These are phyloP conservation scores for Scolopax mira DNA, from an alignment of 2,113 vertebrate species.

Conservation along the genomic window DNA sequence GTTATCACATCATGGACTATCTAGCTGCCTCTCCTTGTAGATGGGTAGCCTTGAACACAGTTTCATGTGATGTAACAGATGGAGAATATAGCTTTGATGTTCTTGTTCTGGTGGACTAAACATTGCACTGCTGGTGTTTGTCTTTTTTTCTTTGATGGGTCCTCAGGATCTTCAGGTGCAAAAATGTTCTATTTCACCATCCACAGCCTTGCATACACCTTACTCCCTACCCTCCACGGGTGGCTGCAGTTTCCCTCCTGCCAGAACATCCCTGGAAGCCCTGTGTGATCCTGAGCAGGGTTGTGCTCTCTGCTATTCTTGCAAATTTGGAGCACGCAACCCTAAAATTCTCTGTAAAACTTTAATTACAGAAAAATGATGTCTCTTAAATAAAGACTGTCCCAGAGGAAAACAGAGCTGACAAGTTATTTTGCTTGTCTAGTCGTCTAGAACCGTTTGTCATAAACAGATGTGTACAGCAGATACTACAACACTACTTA, in stretches of 20 bases:
- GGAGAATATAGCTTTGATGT: neutral
- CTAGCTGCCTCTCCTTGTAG: neutral
- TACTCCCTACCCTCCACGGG: fast-evolving
- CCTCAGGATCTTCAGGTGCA: neutral
- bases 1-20: neutral
- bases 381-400: neutral
- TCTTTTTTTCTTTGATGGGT: neutral
- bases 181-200: neutral
- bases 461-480: neutral
- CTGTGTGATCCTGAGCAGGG: neutral
- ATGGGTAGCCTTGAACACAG: fast-evolving
- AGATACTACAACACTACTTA: neutral
- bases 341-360: neutral
- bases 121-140: neutral
- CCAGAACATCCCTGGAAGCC: neutral
- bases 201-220: neutral
- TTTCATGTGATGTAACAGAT: neutral
- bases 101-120: neutral
- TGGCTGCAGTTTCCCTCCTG: neutral
- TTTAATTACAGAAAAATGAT: neutral
- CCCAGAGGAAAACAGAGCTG: neutral
- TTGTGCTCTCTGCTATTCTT: neutral
- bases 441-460: neutral
- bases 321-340: neutral
- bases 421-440: neutral